Evolutionary conservation across 2,888 invertebrate species (phyloP), one percentile per base, ranked within the genome.

Genomic region (Diplolepis rosae): DNA sequence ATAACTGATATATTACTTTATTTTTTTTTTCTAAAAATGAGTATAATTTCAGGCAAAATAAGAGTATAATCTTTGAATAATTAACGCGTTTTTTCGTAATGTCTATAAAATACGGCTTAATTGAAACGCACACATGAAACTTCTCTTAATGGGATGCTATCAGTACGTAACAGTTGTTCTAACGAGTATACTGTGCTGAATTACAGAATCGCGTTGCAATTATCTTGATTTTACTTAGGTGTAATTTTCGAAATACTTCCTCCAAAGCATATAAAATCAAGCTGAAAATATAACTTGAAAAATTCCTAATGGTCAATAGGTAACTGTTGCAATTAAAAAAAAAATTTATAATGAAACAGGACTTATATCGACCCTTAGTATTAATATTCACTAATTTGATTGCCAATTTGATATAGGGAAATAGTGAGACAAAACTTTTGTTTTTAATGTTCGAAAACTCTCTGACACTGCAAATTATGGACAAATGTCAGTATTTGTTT

Each of bases 81-180:
- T n/a, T n/a, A n/a, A n/a, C n/a, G n/a, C n/a, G n/a, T n/a, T n/a
- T n/a, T n/a, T n/a, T n/a, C n/a, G n/a, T n/a, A n/a, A n/a, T n/a
- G n/a, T n/a, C n/a, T n/a, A n/a, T n/a, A 86, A 84, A 84, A 83
- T 79, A 75, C 75, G 73, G 74, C 75, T 80, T 82, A 85, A 85
- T 85, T 83, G 81, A 82, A 83, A 81, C 79, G 82, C 80, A 83
- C 78, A 79, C 79, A 79, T 82, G 79, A 84, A 86, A 84, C 80
- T 86, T 80, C 72, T 76, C 78, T 79, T 86, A 86, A 86, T 85
- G 82, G 84, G 79, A 61, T 80, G 79, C 82, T 85, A 86, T 85
- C 84, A 82, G 81, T 78, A 80, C 69, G 80, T 84, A 84, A 82
- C 80, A 83, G 77, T 80, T 82, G 83, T 83, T 85, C 80, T 81